Base-by-base conservation (phyloP, 2,888 invertebrate species). In the Axea sp. region DNA sequence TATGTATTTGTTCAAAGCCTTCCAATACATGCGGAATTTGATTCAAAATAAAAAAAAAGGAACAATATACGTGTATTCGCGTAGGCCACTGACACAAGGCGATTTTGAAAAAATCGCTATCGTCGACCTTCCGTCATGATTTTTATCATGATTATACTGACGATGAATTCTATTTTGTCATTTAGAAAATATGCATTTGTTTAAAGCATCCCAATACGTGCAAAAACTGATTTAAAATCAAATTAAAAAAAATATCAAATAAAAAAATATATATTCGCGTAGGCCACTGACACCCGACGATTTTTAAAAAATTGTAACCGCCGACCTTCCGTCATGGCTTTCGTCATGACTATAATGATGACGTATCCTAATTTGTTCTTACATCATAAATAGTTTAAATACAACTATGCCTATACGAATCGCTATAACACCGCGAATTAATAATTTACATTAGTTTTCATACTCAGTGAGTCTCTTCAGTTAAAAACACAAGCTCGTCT, bases 381-480 rank as follows among this genome's bases (percentile, higher is more conserved):
- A 75, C 35, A 73, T 53, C 47, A 73, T 78, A 77, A 76, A 73
- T 74, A 76, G 41, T 78, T 78, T 73, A 62, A 74, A 67, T 68
- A 60, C 19, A 47, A 45, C 60, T 76, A 73, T 68, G 28, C 24
- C 55, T 75, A 76, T 64, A 72, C 53, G 55, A 72, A 68, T 68
- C 59, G 45, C 72, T 68, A 78, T 68, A 77, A 77, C 77, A 75
- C 72, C 64, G 73, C 77, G 76, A 77, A 74, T 76, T 47, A 76
- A 77, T 78, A 77, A 73, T 77, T 78, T 78, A 74, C 75, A 77
- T 22, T 73, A 53, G 14, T 7, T 47, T 60, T 26, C n/a, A 41
- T 49, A 37, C 41, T 45, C 53, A 6, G 12, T 15, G 11, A 28
- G 17, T 22, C 19, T 33, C 4, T 11, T 12, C 9, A 7, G n/a